A percentile compares a stretch with the other conserved stretches of the same genome.
phyloP scores from a whole-genome alignment of 2,888 invertebrate species.

The Caenorhabditis sulstoni region DNA sequence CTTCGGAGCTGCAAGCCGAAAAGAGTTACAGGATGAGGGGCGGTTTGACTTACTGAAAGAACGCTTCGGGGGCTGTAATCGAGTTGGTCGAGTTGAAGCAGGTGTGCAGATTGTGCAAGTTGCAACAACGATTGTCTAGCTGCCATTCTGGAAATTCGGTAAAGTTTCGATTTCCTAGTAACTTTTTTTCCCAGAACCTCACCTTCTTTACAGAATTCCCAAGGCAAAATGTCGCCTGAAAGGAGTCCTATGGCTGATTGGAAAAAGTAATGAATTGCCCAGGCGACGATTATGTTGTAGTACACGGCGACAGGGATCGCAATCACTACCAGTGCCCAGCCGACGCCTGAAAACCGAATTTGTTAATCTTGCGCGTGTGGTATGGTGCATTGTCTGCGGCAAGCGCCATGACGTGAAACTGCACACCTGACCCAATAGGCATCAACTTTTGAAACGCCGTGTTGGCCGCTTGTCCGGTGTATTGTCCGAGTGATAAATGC shows the following conservation, averaged over 20 bases:
- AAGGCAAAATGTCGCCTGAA: constrained; percentile 64
- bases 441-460: constrained; percentile 77
- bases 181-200: no score
- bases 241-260: constrained; percentile 72
- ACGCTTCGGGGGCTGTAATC: constrained; percentile 77
- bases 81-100: constrained; percentile 70
- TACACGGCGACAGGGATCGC: constrained; percentile 79
- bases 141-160: constrained; percentile 68
- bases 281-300: constrained; percentile 77
- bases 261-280: constrained; percentile 78
- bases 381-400: not conserved
- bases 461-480: constrained; percentile 73
- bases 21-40: not conserved
- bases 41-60: constrained; percentile 72
- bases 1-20: constrained; percentile 73
- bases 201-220: constrained; percentile 73
- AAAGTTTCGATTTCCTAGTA: not conserved
- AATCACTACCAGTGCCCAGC: constrained; percentile 79
- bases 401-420: no score
- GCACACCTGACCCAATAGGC: constrained; percentile 74
- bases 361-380: no score
- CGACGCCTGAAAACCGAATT: constrained; percentile 70
- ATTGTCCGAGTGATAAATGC: constrained; percentile 78
- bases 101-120: constrained; percentile 63
- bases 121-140: constrained; percentile 73